Base-by-base conservation (phyloP, 2,113 vertebrate species). In the Tylochromis polylepis region DNA sequence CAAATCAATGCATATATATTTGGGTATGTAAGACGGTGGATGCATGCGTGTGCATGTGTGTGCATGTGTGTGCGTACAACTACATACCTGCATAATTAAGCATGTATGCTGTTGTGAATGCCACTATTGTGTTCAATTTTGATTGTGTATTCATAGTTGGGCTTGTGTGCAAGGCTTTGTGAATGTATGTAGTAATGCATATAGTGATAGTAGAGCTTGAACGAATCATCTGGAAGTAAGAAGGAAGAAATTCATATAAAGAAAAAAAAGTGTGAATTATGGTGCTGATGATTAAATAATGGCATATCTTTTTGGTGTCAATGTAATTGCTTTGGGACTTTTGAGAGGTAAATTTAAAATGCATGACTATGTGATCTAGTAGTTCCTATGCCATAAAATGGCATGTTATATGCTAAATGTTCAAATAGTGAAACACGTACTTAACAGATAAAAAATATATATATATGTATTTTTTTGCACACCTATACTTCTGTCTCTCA, bases 1-100 rank as follows among this genome's bases (percentile, higher is more conserved):
- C 93, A 95, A 95, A 95, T 96, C 94, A 83, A 91, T 91, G 89
- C 88, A 91, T 91, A 87, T 92, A 87, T 89, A 89, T 91, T 87
- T 84, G 85, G 62, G 51, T 81, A 82, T 92, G 90, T 89, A 86
- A 85, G 59, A 87, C 49, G 11, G 65, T 81, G 12, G 6, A 67
- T 67, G 36, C 11, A 22, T 41, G 41, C 43, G 27, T 41, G 72
- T 86, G 49, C 67, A 55, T 83, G 43, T 55, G n/a, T n/a, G n/a
- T n/a, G 70, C 43, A 51, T 72, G 43, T 55, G 51, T 62, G 79
- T 79, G 60, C 20, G 67, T 22, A 41, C 10, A 56, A 31, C 58
- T n/a, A 41, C 36, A 86, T 79, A 84, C 80, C 83, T 89, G 88
- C 87, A 93, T 93, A 90, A 93, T 92, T 90, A 91, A 91, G 91